Evolutionary conservation across 2,888 invertebrate species (phyloP), one percentile per base, ranked within the genome.

Genomic region (Chrysolina haemoptera): DNA sequence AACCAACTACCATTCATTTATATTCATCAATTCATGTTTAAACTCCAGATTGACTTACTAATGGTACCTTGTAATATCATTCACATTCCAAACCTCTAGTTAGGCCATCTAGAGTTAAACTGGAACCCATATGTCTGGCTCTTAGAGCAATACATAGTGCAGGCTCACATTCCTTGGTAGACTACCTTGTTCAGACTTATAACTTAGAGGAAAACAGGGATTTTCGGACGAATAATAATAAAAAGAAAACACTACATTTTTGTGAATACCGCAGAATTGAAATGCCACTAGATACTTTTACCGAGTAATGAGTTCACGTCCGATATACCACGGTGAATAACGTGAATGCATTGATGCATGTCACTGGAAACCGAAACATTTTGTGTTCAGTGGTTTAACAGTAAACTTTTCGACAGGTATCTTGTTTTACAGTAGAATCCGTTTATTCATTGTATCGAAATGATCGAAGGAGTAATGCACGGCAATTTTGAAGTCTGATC

Each of bases 311-410:
- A 59, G 35, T 59, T 27, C 59, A 59, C n/a, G 59, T 66, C 50
- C 35, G 50, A 65, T 73, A 73, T 73, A 63, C 63, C 73, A 74
- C 70, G 41, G 43, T 74, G 64, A 64, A 65, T 71, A 74, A 76
- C 79, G 74, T 77, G 76, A 75, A 76, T 43, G 76, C 76, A 79
- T 70, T 66, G 77, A 79, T 75, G 78, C 77, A 70, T 76, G 73
- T 76, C 76, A 70, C 53, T 14, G 27, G 40, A 27, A 72, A 68
- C 68, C 53, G 66, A 62, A 67, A 62, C 69, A 66, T 62, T 73
- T 65, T 66, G 50, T 73, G 12, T 66, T 27, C 48, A 62, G n/a
- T 68, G 62, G 59, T 48, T 35, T 68, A 73, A 68, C 73, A 43
- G 68, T 64, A 59, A 64, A 71, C 67, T 71, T 48, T 35, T 27